These are phyloP conservation scores for Lithobates sylvaticus DNA, from an alignment of 2,797 vertebrate genomes.

Conservation along the genomic window DNA sequence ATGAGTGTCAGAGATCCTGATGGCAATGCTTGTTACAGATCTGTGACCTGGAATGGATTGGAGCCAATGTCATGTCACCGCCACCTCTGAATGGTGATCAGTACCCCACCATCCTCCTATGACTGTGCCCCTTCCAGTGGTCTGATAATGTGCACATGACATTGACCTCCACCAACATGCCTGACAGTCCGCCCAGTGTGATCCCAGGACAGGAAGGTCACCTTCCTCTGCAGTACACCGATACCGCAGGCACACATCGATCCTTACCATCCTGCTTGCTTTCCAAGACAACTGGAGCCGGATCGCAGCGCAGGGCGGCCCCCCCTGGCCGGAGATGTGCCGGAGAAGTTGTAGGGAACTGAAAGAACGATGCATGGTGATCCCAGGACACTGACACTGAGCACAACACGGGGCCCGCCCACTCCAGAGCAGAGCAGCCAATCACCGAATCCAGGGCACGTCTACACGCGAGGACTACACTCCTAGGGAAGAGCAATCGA, in stretches of 20 bases:
- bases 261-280: slow-evolving; percentile 22
- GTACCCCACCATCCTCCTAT: too few relatives aligned
- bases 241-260: too few relatives aligned
- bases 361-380: slow-evolving; percentile 24
- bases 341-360: background rate
- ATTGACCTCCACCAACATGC: too few relatives aligned
- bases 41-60: background rate
- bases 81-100: background rate
- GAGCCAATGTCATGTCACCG: background rate
- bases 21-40: background rate
- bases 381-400: background rate
- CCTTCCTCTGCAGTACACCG: background rate
- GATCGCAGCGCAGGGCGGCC: background rate
- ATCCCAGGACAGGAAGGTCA: slow-evolving; percentile 11
- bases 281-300: background rate
- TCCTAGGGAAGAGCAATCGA: slow-evolving; percentile 1
- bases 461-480: background rate
- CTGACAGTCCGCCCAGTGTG: too few relatives aligned
- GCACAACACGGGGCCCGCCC: background rate
- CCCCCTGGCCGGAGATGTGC: background rate
- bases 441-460: background rate
- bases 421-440: background rate
- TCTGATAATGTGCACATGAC: too few relatives aligned
- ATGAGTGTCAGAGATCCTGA: background rate
- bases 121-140: too few relatives aligned